phyloP scores from a whole-genome alignment of 1,140 invertebrate genomes.

The Bombus sylvicola region DNA sequence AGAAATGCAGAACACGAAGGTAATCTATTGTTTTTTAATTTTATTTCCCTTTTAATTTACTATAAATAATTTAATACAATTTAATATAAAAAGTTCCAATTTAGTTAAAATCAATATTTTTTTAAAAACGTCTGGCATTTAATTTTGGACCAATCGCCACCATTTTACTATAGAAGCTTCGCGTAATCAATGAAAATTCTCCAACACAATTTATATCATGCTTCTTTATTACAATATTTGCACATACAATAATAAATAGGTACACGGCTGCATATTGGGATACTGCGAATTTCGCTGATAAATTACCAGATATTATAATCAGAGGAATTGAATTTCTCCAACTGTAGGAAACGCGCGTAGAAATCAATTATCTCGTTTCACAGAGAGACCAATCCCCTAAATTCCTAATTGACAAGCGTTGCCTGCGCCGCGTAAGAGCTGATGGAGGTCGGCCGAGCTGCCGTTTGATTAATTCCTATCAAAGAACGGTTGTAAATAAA shows the following conservation, averaged over 20 bases:
- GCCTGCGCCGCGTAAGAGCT: not conserved
- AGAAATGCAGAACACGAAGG: too few species aligned
- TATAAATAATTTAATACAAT: not conserved
- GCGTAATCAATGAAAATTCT: too few species aligned
- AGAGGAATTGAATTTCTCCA: not conserved
- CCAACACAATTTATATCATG: too few species aligned
- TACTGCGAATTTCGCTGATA: not conserved
- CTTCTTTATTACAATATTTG: not conserved
- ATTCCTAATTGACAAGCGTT: constrained; percentile 21
- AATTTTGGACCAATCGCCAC: not conserved
- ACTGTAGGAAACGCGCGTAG: too few species aligned
- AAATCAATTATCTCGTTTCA: constrained; percentile 26
- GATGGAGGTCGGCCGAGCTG: not conserved
- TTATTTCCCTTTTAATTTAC: not conserved
- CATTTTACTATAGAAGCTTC: too few species aligned
- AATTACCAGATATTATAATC: not conserved
- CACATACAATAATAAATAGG: not conserved
- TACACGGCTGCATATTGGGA: not conserved
- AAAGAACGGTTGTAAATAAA: constrained; percentile 29
- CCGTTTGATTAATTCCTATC: constrained; percentile 2
- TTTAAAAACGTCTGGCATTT: too few species aligned
- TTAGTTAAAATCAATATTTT: not conserved
- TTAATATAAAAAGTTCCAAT: not conserved
- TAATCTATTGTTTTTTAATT: not conserved
- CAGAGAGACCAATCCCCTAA: not conserved